Percentiles rank a stretch among this genome's conserved stretches.
Evolutionary conservation across 37 sponge, comb jelly and placozoan genomes (phyloP).

Genomic region (Agelas oroides): DNA sequence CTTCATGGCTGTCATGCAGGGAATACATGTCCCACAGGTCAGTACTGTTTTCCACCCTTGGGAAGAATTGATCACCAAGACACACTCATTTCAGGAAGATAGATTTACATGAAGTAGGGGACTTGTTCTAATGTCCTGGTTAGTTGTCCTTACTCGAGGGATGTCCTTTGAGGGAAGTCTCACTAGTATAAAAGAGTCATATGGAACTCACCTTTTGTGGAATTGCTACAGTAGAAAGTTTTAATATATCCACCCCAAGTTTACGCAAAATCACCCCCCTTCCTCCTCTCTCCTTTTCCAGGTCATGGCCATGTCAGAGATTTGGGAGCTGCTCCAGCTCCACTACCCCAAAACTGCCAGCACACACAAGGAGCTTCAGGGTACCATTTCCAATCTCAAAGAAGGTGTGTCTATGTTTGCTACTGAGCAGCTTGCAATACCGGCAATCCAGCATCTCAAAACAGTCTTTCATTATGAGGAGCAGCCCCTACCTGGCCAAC

Average conservation of each 20-base stretch:
- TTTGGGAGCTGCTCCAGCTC: constrained; percentile 54
- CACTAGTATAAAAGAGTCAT: too few relatives aligned
- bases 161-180: too few relatives aligned
- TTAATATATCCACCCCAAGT: too few relatives aligned
- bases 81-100: too few relatives aligned
- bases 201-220: too few relatives aligned
- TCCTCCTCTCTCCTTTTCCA: constrained; percentile 1
- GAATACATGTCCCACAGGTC: constrained; percentile 68
- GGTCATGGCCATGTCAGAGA: constrained; percentile 50
- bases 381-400: constrained; percentile 35
- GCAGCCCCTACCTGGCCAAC: constrained; percentile 3
- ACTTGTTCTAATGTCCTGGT: too few relatives aligned
- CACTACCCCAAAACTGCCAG: constrained; percentile 22
- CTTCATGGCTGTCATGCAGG: constrained; percentile 76
- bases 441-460: constrained; percentile 74
- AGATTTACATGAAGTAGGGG: too few relatives aligned
- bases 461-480: constrained; percentile 51
- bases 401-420: constrained; percentile 48
- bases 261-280: background rate
- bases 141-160: too few relatives aligned
- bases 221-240: too few relatives aligned
- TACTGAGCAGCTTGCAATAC: constrained; percentile 56
- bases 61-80: too few relatives aligned
- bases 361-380: constrained; percentile 51
- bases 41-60: background rate